Percentiles rank a stretch among this genome's conserved stretches.
Evolutionary conservation across 2,888 invertebrate genomes (phyloP).

Genomic region (Carabus problematicus): DNA sequence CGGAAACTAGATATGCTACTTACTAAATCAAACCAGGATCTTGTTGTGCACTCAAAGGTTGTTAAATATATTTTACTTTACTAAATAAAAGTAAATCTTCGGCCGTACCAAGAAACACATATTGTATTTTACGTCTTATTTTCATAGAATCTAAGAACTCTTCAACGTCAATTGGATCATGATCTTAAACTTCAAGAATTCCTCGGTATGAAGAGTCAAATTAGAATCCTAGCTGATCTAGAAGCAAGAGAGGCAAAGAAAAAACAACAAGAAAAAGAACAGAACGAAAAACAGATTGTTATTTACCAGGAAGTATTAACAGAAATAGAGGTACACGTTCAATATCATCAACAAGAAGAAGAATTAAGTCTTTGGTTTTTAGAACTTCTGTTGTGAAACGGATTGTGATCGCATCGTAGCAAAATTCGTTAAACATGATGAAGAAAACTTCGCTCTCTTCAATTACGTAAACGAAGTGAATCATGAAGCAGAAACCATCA

Average conservation of each 20-base stretch:
- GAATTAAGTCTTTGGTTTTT: conserved; percentile 30
- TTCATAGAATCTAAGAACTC: conserved; percentile 82
- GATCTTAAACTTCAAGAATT: conserved; percentile 86
- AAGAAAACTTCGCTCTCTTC: conserved; percentile 90
- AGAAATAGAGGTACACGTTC: conserved; percentile 66
- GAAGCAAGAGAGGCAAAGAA: conserved; percentile 78
- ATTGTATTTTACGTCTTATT: conserved; percentile 20
- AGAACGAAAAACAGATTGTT: conserved; percentile 73
- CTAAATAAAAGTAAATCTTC: background rate
- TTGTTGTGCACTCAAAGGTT: conserved; percentile 71
- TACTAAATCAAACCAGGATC: conserved; percentile 78
- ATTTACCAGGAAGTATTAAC: conserved; percentile 79
- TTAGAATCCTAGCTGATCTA: conserved; percentile 74
- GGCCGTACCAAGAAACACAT: background rate
- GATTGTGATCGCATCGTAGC: conserved; percentile 73
- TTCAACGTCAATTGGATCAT: conserved; percentile 84
- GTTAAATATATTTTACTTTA: background rate
- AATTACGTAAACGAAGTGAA: conserved; percentile 91
- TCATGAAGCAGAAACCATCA: conserved; percentile 78
- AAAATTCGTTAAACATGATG: conserved; percentile 84
- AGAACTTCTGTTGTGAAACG: conserved; percentile 69
- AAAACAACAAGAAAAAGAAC: conserved; percentile 70
- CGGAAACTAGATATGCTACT: conserved; percentile 81
- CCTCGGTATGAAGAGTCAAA: conserved; percentile 83
- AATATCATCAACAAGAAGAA: background rate